phyloP scores from a whole-genome alignment of 2,113 vertebrate species.

The Xenopus laevis region DNA sequence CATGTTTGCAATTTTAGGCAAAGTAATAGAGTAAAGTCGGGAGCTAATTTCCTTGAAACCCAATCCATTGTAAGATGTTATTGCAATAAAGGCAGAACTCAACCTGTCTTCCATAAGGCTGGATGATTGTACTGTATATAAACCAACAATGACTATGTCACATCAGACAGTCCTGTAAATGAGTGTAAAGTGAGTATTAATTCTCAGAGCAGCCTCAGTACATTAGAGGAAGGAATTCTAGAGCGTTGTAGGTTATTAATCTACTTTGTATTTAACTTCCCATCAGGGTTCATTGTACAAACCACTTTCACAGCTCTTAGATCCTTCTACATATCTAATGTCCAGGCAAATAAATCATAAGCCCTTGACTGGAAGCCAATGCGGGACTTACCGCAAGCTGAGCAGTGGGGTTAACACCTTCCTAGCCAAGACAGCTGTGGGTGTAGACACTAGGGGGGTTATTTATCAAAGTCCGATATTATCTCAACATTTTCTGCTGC shows the following conservation, averaged over 20 bases:
- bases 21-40: constrained; percentile 74
- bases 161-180: constrained; percentile 65
- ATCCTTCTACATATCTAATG: constrained; percentile 51
- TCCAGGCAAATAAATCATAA: constrained; percentile 69
- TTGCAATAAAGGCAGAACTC: constrained; percentile 70
- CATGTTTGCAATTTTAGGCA: constrained; percentile 73
- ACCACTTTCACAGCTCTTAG: not conserved
- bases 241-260: constrained; percentile 64
- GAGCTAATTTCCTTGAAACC: constrained; percentile 80
- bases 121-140: constrained; percentile 65
- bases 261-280: constrained; percentile 70
- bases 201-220: constrained; percentile 63
- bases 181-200: constrained; percentile 58
- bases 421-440: not conserved
- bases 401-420: constrained; percentile 4
- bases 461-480: too few species aligned
- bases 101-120: constrained; percentile 62
- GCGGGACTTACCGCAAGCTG: constrained; percentile 46
- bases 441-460: too few species aligned
- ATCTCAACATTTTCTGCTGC: too few species aligned
- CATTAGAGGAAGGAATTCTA: constrained; percentile 52
- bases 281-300: constrained; percentile 49
- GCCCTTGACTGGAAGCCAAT: constrained; percentile 56
- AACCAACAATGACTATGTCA: constrained; percentile 53
- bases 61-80: constrained; percentile 73